Conservation (phyloP, 2,888 invertebrate species). For the Chrysolina americana region DNA sequence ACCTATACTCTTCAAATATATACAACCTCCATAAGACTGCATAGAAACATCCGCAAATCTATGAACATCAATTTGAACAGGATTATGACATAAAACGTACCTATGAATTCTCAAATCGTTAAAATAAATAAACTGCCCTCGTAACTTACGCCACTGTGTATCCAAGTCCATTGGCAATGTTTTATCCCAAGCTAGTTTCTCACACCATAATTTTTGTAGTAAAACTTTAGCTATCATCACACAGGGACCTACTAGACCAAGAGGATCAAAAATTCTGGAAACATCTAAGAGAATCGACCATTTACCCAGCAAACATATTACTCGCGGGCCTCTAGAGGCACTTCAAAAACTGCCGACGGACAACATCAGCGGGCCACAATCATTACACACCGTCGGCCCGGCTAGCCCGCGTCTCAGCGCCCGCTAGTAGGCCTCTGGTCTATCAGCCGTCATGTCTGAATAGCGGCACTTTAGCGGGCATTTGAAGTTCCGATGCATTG, state of each 20-base stretch:
- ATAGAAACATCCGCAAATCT: constrained; percentile 49
- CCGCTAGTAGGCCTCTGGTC: too few species aligned
- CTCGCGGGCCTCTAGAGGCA: too few species aligned
- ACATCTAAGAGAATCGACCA: constrained; percentile 35
- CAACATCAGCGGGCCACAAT: too few species aligned
- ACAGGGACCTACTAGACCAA: constrained; percentile 38
- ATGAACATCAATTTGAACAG: constrained; percentile 44
- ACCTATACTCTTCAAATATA: constrained; percentile 40
- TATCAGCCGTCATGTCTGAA: too few species aligned
- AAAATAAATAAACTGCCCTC: background rate
- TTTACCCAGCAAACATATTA: too few species aligned
- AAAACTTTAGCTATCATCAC: constrained; percentile 33
- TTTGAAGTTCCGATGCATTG: too few species aligned
- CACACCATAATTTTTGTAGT: constrained; percentile 30
- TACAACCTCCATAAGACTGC: constrained; percentile 42
- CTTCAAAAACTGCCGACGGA: too few species aligned
- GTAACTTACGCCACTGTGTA: constrained; percentile 16
- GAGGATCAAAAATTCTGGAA: constrained; percentile 42
- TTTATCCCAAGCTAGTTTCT: constrained; percentile 32
- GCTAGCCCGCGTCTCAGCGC: too few species aligned
- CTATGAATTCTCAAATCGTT: constrained; percentile 35
- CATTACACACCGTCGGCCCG: too few species aligned
- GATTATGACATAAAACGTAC: constrained; percentile 27
- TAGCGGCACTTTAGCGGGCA: too few species aligned
- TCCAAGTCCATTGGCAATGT: constrained; percentile 17